Conservation (phyloP, 92 coral and sea anemone species). For the Porites lobata region DNA sequence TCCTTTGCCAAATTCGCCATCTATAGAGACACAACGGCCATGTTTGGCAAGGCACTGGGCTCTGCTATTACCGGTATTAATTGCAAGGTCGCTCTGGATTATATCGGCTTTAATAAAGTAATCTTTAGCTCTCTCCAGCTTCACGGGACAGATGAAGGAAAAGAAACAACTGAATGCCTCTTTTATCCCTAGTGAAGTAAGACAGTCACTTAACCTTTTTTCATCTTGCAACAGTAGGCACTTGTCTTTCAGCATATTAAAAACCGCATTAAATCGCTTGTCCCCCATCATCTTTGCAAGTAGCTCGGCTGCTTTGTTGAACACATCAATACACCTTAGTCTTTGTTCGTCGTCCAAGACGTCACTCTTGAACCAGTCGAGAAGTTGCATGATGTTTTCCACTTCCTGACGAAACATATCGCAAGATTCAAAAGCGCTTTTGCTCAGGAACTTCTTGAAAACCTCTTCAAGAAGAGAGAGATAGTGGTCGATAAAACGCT, state of each 20-base stretch:
- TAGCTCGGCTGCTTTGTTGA: conserved; percentile 53
- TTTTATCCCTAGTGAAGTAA: conserved; percentile 71
- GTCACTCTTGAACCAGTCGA: conserved; percentile 26
- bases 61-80: conserved; percentile 52
- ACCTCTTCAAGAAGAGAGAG: conserved; percentile 34
- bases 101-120: conserved; percentile 44
- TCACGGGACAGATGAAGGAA: conserved; percentile 4
- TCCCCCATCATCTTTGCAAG: conserved; percentile 53
- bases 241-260: background rate
- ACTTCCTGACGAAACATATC: conserved; percentile 34
- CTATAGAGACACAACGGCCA: conserved; percentile 51
- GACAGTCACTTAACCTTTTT: conserved; percentile 44
- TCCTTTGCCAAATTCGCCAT: background rate
- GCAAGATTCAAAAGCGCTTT: conserved; percentile 30
- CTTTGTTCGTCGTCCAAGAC: conserved; percentile 18
- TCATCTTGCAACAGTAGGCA: conserved; percentile 26
- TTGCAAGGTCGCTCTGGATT: conserved; percentile 23
- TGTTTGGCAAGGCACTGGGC: conserved; percentile 76
- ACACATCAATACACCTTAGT: conserved; percentile 26
- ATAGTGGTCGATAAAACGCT: conserved; percentile 42
- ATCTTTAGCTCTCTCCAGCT: conserved; percentile 45
- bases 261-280: background rate
- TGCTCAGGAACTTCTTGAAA: conserved; percentile 48
- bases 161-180: conserved; percentile 39
- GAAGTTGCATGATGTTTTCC: conserved; percentile 49